Percentiles rank a stretch among this genome's conserved stretches.
phyloP scores from a whole-genome alignment of 2,113 vertebrate genomes.

The Isurus oxyrinchus region DNA sequence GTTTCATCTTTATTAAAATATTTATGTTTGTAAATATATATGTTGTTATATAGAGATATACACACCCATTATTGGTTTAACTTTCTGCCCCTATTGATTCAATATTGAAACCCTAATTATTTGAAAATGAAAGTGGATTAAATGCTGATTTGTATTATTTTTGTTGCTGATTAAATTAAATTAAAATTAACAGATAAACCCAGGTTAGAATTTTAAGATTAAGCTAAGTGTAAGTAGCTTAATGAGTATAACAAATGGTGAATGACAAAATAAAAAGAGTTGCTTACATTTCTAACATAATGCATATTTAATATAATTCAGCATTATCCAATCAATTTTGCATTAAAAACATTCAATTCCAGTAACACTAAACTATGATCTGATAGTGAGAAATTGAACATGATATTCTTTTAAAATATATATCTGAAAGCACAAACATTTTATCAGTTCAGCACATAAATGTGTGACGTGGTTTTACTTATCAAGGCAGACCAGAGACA shows the following conservation, averaged over 20 bases:
- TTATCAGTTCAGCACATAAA: not conserved
- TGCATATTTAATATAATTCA: not conserved
- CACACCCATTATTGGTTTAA: not conserved
- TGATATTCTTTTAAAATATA: not conserved
- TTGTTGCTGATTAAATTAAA: not conserved
- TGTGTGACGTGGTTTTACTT: slow-evolving; percentile 18
- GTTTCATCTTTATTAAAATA: not conserved
- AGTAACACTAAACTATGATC: not conserved
- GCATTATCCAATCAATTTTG: not conserved
- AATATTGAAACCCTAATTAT: not conserved
- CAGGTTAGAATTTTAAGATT: too few species aligned
- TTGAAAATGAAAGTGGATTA: too few species aligned
- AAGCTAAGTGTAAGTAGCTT: not conserved
- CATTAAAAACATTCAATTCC: not conserved
- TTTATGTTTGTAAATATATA: not conserved
- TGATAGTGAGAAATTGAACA: not conserved
- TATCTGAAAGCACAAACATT: not conserved
- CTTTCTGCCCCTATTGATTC: not conserved
- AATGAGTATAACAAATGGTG: not conserved
- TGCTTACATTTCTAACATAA: not conserved
- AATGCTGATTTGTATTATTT: not conserved
- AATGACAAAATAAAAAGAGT: not conserved
- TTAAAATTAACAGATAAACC: not conserved
- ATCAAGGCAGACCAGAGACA: slow-evolving; percentile 9
- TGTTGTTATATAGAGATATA: too few species aligned